These are phyloP conservation scores for Melanotaenia maccullochi DNA, from an alignment of 2,797 vertebrate genomes.

Conservation along the genomic window DNA sequence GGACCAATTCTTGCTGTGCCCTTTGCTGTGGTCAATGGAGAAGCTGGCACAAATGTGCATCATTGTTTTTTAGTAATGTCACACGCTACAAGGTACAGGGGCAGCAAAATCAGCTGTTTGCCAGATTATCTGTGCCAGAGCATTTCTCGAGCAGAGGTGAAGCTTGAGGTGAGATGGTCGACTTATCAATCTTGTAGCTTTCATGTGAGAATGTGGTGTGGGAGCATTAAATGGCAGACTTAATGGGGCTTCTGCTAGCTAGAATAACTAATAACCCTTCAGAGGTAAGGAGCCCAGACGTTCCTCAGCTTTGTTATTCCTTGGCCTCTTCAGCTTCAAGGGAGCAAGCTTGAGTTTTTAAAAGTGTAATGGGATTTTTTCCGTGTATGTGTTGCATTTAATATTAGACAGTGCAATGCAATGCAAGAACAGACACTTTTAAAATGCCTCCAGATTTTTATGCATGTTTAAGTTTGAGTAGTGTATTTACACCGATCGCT, in stretches of 20 bases:
- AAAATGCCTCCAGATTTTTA: slow-evolving; percentile 23
- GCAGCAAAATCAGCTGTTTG: slow-evolving; percentile 63
- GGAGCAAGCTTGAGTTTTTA: slow-evolving; percentile 61
- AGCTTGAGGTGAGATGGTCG: slow-evolving; percentile 58
- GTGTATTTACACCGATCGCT: not conserved
- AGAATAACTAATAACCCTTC: slow-evolving; percentile 82
- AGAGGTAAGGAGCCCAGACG: slow-evolving; percentile 73
- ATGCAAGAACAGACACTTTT: slow-evolving; percentile 29
- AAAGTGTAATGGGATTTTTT: slow-evolving; percentile 65
- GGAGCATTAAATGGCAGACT: slow-evolving; percentile 74
- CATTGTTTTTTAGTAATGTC: slow-evolving; percentile 54
- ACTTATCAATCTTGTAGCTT: slow-evolving; percentile 70
- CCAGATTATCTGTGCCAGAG: slow-evolving; percentile 56
- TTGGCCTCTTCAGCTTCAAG: slow-evolving; percentile 65
- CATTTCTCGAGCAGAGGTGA: slow-evolving; percentile 55
- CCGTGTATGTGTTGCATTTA: slow-evolving; percentile 30
- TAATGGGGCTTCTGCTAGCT: slow-evolving; percentile 77
- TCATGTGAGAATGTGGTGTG: slow-evolving; percentile 68
- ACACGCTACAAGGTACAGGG: slow-evolving; percentile 42
- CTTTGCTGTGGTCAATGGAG: slow-evolving; percentile 40
- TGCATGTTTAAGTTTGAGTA: slow-evolving; percentile 21
- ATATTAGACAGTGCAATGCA: slow-evolving; percentile 39
- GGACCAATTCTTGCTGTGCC: slow-evolving; percentile 29
- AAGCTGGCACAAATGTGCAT: slow-evolving; percentile 33
- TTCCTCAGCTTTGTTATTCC: slow-evolving; percentile 74